These are phyloP conservation scores for Ethmia dodecea DNA, from an alignment of 2,888 invertebrate genomes.

Conservation along the genomic window DNA sequence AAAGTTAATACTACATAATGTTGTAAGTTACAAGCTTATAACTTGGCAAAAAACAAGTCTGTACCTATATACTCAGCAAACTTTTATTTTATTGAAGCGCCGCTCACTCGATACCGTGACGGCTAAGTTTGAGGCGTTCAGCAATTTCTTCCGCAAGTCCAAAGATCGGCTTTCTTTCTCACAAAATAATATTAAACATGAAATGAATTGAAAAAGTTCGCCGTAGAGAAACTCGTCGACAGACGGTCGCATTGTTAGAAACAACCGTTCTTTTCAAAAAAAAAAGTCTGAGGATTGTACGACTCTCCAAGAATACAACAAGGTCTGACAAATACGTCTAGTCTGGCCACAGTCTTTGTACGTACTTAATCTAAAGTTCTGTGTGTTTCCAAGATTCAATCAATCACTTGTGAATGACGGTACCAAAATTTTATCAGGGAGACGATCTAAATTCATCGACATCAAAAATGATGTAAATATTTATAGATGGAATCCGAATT, in stretches of 20 bases:
- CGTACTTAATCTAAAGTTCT: too few relatives aligned
- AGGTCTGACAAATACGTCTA: neutral
- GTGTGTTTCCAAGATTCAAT: too few relatives aligned
- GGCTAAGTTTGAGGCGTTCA: slow-evolving; percentile 39
- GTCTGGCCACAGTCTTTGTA: too few relatives aligned
- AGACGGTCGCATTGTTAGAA: slow-evolving; percentile 35
- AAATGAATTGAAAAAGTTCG: slow-evolving; percentile 60
- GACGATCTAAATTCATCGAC: slow-evolving; percentile 36
- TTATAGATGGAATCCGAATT: slow-evolving; percentile 54
- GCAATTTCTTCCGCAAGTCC: slow-evolving; percentile 45
- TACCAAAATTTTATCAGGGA: slow-evolving; percentile 9
- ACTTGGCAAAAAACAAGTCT: slow-evolving; percentile 27
- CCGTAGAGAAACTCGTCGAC: slow-evolving; percentile 36
- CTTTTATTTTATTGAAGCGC: slow-evolving; percentile 44
- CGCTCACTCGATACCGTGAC: slow-evolving; percentile 30
- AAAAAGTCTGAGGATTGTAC: slow-evolving; percentile 4
- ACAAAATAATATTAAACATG: slow-evolving; percentile 56
- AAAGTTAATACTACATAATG: slow-evolving; percentile 6
- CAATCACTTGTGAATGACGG: too few relatives aligned
- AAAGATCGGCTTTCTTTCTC: slow-evolving; percentile 50
- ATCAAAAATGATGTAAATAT: slow-evolving; percentile 47
- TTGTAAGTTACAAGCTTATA: slow-evolving; percentile 24
- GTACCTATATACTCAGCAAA: slow-evolving; percentile 23
- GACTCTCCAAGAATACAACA: neutral
- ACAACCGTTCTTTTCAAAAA: slow-evolving; percentile 7